Percentiles rank a stretch among this genome's conserved stretches.
Conservation (phyloP, 2,888 invertebrate genomes). For the Drosophila demipolita region DNA sequence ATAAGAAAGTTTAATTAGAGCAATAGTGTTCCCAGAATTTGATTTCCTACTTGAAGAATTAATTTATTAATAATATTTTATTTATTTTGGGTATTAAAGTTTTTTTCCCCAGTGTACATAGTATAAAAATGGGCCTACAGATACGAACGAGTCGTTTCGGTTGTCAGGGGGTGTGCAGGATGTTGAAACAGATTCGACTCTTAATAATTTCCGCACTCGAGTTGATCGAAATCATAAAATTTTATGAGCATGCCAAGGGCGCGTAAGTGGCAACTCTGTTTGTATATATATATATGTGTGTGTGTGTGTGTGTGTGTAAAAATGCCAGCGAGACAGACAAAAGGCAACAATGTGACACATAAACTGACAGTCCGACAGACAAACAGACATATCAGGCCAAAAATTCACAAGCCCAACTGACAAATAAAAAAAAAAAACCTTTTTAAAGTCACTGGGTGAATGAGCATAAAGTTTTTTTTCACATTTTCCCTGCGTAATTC, state of each 20-base stretch:
- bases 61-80: no score
- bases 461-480: constrained; percentile 61
- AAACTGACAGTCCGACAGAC: constrained; percentile 24
- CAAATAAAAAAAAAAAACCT: constrained; percentile 40
- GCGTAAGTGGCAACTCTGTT: constrained; percentile 56
- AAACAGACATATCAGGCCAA: constrained; percentile 35
- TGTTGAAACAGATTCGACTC: constrained; percentile 78
- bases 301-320: constrained; percentile 20
- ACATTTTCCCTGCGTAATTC: constrained; percentile 23
- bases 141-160: constrained; percentile 4
- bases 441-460: constrained; percentile 69
- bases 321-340: constrained; percentile 58
- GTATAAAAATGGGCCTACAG: constrained; percentile 37
- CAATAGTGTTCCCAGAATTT: not conserved
- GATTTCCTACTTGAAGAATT: no score
- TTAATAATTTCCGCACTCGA: constrained; percentile 83
- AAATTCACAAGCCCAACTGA: not conserved
- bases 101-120: constrained; percentile 2
- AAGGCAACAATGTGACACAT: constrained; percentile 62
- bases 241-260: constrained; percentile 77
- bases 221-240: constrained; percentile 83
- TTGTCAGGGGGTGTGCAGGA: constrained; percentile 50
- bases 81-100: no score
- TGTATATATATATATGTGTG: constrained; percentile 1
- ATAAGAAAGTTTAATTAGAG: not conserved